phyloP scores from a whole-genome alignment of 2,797 vertebrate genomes.

The Limnodromus scolopaceus region DNA sequence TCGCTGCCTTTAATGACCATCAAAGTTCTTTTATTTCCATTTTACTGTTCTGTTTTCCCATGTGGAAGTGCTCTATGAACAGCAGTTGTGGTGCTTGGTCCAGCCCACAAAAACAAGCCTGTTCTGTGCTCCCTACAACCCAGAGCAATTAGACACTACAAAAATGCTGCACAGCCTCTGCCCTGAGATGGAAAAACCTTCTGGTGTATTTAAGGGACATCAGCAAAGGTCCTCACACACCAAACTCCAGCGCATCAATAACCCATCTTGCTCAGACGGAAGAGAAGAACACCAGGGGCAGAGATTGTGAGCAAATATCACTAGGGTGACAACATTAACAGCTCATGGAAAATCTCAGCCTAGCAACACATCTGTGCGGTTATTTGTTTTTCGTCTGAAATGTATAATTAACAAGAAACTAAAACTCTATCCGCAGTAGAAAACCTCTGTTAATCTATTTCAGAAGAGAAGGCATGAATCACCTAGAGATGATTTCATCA shows the following conservation, averaged over 20 bases:
- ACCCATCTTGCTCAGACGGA: background rate
- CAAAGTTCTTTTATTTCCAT: background rate
- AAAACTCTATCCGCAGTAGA: background rate
- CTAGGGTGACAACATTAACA: background rate
- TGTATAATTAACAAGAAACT: background rate
- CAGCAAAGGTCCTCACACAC: background rate
- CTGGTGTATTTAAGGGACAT: too few species aligned
- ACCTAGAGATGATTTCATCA: background rate
- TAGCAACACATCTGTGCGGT: background rate
- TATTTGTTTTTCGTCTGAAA: background rate
- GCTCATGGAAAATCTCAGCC: background rate
- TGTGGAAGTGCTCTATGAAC: background rate
- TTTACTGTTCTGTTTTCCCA: background rate
- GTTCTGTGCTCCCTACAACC: background rate
- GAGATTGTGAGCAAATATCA: background rate
- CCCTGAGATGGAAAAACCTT: background rate
- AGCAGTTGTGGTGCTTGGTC: fast-evolving
- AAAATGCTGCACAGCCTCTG: background rate
- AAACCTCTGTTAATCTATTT: background rate
- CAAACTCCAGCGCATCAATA: fast-evolving
- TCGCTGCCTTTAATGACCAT: background rate
- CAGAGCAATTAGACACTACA: background rate
- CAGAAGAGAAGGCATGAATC: background rate
- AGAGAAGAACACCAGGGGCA: background rate
- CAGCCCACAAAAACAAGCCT: background rate